Evolutionary conservation across 2,113 vertebrate species (phyloP), one percentile per base, ranked within the genome.

Genomic region (Oreamnos americanus): DNA sequence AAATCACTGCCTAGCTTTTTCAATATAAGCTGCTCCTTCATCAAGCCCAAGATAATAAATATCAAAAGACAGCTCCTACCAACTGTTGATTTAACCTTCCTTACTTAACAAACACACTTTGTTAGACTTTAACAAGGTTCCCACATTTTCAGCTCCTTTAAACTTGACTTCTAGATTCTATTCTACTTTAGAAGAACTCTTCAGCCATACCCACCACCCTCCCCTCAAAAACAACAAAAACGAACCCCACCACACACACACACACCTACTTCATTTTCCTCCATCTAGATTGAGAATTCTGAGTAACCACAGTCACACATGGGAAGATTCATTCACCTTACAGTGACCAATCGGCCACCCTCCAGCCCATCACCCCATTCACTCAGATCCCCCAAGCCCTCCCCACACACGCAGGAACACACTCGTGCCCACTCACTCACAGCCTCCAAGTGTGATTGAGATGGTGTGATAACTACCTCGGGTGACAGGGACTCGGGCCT

Each of bases 401-500:
- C 97, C 88, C 79, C 97, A 81, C 0, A 15, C 95, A 97, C 83
- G 87, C 96, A 76, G 57, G 94, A 71, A 94, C 82, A 3, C 97
- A 98, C 83, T 95, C 96, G 76, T 74, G 93, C 74, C 94, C 84
- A 3, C 97, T 90, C 97, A 47, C 98, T 98, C 97, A 97, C 97
- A 97, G 95, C 96, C 94, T 97, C 98, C 97, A 96, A 93, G 93
- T 89, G 83, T 94, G 98, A 98, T 62, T 95, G 97, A 98, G 98
- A 98, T 43, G 83, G 97, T 96, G 96, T 91, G 86, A 87, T 97
- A 98, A 97, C 95, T 99, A 99, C 99, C 99, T 99, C 99, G 26
- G 99, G 99, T 98, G 99, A 99, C 99, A 99, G 98, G 98, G 99
- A 99, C 98, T 99, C 99, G 3, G 99, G 99, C 97, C 99, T 99